Evolutionary conservation across 64 coral and sea anemone species (phyloP).

Genomic region (Hydrozoanthus tunicans): DNA sequence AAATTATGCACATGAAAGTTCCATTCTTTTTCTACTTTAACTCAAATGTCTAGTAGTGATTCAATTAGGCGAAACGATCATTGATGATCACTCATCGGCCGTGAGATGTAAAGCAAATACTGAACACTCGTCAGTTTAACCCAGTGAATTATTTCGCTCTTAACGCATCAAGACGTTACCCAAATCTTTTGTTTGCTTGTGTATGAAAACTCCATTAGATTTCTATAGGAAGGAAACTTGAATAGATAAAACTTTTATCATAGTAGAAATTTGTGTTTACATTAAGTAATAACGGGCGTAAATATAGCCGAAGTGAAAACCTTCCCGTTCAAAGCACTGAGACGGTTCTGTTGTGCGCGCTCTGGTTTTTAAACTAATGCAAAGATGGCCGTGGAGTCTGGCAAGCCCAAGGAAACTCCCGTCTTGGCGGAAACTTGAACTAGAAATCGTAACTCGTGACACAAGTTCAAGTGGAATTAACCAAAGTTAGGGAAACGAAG

Average conservation of each 20-base stretch:
- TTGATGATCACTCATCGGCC: conserved; percentile 34
- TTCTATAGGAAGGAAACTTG: conserved; percentile 58
- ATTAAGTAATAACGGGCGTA: conserved; percentile 41
- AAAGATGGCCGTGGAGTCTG: neutral
- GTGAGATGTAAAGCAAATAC: conserved; percentile 29
- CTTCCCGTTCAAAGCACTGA: neutral
- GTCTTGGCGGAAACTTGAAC: conserved; percentile 30
- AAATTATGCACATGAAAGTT: conserved; percentile 62
- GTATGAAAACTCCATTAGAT: conserved; percentile 65
- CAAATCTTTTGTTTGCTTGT: conserved; percentile 62
- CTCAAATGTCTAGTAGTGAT: conserved; percentile 58
- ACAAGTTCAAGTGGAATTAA: neutral
- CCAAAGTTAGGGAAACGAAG: conserved; percentile 18
- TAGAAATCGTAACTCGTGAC: conserved; percentile 18
- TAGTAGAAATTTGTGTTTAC: conserved; percentile 53
- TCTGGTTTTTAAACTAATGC: neutral
- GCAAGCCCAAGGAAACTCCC: neutral
- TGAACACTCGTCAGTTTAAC: conserved; percentile 10
- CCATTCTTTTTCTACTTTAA: conserved; percentile 51
- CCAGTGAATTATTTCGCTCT: conserved; percentile 37
- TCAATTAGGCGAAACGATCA: conserved; percentile 58
- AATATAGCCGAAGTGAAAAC: conserved; percentile 35
- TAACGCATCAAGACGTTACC: conserved; percentile 41
- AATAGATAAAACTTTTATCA: conserved; percentile 65
- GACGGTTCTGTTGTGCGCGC: neutral